phyloP scores from a whole-genome alignment of 2,888 invertebrate genomes.

The Ochropleura leucogaster region DNA sequence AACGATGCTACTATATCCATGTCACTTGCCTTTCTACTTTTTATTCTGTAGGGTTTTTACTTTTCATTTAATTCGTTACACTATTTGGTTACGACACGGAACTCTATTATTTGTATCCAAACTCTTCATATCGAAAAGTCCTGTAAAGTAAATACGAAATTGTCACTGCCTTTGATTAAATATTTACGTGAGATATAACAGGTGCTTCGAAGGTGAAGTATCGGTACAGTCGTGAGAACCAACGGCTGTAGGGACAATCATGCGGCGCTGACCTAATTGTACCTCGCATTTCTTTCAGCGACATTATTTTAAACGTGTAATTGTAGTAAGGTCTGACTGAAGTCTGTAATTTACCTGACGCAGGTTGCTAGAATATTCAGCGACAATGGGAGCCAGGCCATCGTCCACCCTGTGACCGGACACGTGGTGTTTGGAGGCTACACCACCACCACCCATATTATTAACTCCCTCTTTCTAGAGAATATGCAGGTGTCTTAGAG shows the following conservation, averaged over 20 bases:
- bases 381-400: constrained; percentile 78
- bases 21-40: too few species aligned
- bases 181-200: constrained; percentile 65
- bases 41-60: too few species aligned
- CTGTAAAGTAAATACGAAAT: constrained; percentile 9
- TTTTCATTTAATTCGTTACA: background rate
- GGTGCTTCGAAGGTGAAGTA: constrained; percentile 66
- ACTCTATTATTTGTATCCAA: background rate
- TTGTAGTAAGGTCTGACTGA: constrained; percentile 75
- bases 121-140: background rate
- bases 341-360: constrained; percentile 85
- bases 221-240: constrained; percentile 75
- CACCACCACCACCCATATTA: constrained; percentile 67
- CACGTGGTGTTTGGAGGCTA: constrained; percentile 65
- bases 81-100: background rate
- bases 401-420: constrained; percentile 62
- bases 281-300: constrained; percentile 71
- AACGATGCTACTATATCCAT: too few species aligned
- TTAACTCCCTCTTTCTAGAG: constrained; percentile 66
- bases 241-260: constrained; percentile 77
- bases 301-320: constrained; percentile 80
- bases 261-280: constrained; percentile 82
- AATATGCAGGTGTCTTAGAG: constrained; percentile 78
- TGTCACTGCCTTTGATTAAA: constrained; percentile 53
- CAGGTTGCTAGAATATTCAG: constrained; percentile 86